phyloP scores from a whole-genome alignment of 2,113 vertebrate species.

The Colossoma macropomum region DNA sequence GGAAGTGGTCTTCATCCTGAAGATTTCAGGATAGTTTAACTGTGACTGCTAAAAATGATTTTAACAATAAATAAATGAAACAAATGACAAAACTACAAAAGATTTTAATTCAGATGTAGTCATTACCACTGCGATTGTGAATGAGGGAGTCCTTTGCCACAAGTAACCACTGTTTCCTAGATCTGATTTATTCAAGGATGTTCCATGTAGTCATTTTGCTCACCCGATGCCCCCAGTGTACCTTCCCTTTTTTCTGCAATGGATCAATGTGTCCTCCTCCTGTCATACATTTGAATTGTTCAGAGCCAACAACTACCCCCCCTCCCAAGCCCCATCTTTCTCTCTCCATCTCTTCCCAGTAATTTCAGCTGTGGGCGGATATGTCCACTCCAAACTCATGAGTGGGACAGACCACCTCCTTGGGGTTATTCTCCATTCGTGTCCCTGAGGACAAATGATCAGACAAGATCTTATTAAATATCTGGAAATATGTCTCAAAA shows the following conservation, averaged over 20 bases:
- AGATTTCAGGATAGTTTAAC: too few species aligned
- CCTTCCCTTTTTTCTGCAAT: background rate
- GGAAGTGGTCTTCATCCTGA: too few species aligned
- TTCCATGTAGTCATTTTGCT: background rate
- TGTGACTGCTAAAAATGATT: too few species aligned
- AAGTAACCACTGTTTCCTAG: too few species aligned
- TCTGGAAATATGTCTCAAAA: background rate
- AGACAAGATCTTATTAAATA: conserved; percentile 6
- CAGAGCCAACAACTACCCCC: background rate
- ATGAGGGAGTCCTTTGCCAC: too few species aligned
- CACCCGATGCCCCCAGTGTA: too few species aligned
- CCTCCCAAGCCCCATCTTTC: background rate
- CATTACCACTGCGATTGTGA: too few species aligned
- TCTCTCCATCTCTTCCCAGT: background rate
- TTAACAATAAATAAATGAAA: too few species aligned
- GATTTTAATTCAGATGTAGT: too few species aligned
- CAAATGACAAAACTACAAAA: too few species aligned
- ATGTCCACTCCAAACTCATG: background rate
- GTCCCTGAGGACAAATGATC: background rate
- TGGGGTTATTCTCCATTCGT: background rate
- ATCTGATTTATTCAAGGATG: too few species aligned
- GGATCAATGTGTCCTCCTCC: background rate
- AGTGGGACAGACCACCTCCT: conserved; percentile 19
- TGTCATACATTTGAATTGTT: background rate
- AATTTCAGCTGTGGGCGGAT: background rate